Conservation (phyloP, 2,113 vertebrate species). For the Numenius arquata region DNA sequence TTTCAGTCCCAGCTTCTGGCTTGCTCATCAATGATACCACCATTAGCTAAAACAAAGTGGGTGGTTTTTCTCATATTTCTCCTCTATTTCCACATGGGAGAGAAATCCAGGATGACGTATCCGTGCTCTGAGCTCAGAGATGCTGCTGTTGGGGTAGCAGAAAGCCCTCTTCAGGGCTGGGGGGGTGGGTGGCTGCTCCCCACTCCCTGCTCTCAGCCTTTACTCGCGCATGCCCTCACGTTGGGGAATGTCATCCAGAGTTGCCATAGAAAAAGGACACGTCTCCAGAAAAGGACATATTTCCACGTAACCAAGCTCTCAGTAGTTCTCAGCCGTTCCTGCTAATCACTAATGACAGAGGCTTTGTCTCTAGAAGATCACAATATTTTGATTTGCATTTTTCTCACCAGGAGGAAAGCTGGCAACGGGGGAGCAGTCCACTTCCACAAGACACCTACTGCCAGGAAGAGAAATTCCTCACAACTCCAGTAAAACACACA, state of each 20-base stretch:
- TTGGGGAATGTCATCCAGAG: not conserved
- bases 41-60: slow-evolving; percentile 27
- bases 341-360: not conserved
- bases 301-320: not conserved
- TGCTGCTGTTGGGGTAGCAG: not conserved
- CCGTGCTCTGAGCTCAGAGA: not conserved
- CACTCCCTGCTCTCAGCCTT: not conserved
- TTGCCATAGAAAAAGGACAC: not conserved
- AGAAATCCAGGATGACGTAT: not conserved
- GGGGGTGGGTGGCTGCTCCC: not conserved
- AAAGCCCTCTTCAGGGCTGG: not conserved
- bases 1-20: not conserved
- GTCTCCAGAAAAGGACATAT: not conserved
- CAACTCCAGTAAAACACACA: not conserved
- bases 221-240: fast-evolving
- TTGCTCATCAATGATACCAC: not conserved
- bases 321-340: not conserved
- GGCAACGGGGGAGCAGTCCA: not conserved
- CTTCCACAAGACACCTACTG: not conserved
- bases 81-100: not conserved
- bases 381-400: not conserved
- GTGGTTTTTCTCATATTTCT: not conserved
- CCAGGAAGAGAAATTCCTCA: not conserved
- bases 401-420: not conserved
- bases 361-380: not conserved